Evolutionary conservation across 2,113 vertebrate genomes (phyloP).

Genomic region (Ammodytes dubius): DNA sequence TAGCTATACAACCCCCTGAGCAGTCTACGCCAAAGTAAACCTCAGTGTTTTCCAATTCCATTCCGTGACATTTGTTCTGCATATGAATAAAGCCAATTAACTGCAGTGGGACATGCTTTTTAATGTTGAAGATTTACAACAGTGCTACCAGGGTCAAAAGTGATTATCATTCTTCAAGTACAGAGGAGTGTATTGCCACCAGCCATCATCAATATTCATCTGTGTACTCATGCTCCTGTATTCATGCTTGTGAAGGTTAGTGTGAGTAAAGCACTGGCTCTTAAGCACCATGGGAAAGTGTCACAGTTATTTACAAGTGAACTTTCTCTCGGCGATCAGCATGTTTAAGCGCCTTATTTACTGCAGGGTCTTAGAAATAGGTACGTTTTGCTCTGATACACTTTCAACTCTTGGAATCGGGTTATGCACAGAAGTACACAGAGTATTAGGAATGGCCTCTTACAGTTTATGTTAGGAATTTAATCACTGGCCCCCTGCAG

Average conservation of each 20-base stretch:
- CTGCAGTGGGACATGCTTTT: conserved; percentile 6
- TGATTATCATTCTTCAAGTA: neutral
- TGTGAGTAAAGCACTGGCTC: neutral
- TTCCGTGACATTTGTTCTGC: conserved; percentile 17
- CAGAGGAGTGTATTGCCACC: neutral
- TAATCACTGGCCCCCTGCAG: conserved; percentile 19
- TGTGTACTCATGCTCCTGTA: neutral
- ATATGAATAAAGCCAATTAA: conserved; percentile 52
- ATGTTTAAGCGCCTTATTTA: conserved; percentile 43
- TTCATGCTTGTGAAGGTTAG: fast-evolving
- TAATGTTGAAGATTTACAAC: conserved; percentile 1
- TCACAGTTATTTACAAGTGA: conserved; percentile 60
- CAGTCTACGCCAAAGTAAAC: conserved; percentile 54
- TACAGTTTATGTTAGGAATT: neutral
- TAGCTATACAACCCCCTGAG: conserved; percentile 44
- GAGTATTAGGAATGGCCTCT: conserved; percentile 28
- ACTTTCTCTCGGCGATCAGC: conserved; percentile 42
- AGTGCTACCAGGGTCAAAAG: neutral
- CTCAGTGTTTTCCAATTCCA: conserved; percentile 35
- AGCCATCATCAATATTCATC: neutral
- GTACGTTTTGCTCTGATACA: conserved; percentile 50
- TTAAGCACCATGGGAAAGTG: conserved; percentile 64
- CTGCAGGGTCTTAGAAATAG: conserved; percentile 29
- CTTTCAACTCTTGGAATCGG: conserved; percentile 57
- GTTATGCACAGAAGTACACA: conserved; percentile 48